Conservation (phyloP, 2,113 vertebrate genomes). For the Heloderma charlesbogerti region DNA sequence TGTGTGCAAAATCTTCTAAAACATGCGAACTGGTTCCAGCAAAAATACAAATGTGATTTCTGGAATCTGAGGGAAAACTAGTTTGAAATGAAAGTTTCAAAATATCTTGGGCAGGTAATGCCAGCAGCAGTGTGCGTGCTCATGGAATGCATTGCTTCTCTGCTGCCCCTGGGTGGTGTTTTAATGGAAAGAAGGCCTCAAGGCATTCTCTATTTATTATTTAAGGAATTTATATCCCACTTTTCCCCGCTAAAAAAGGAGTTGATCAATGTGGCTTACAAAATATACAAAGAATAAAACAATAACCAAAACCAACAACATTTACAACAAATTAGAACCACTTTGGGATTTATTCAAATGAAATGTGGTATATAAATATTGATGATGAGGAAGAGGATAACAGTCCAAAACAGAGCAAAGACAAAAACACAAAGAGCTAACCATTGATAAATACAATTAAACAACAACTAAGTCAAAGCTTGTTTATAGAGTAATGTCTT, state of each 20-base stretch:
- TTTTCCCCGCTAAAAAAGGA: not conserved
- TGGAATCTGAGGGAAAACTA: not conserved
- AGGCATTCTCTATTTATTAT: not conserved
- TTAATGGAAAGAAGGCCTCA: not conserved
- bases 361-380: too few relatives aligned
- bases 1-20: too few relatives aligned
- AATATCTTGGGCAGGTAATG: not conserved
- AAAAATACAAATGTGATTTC: not conserved
- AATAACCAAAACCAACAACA: not conserved
- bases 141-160: not conserved
- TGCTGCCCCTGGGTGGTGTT: not conserved
- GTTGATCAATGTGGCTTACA: not conserved
- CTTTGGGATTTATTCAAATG: too few relatives aligned
- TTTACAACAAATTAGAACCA: too few relatives aligned
- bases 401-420: too few relatives aligned
- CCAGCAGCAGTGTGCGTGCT: not conserved
- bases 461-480: not conserved
- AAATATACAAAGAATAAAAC: conserved; percentile 3
- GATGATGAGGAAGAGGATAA: too few relatives aligned
- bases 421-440: too few relatives aligned
- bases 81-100: not conserved
- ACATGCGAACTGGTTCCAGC: too few relatives aligned
- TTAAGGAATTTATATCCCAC: not conserved
- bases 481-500: not conserved
- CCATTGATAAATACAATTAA: not conserved